Evolutionary conservation across 2,113 vertebrate genomes (phyloP).

Genomic region (Elachura formosa): DNA sequence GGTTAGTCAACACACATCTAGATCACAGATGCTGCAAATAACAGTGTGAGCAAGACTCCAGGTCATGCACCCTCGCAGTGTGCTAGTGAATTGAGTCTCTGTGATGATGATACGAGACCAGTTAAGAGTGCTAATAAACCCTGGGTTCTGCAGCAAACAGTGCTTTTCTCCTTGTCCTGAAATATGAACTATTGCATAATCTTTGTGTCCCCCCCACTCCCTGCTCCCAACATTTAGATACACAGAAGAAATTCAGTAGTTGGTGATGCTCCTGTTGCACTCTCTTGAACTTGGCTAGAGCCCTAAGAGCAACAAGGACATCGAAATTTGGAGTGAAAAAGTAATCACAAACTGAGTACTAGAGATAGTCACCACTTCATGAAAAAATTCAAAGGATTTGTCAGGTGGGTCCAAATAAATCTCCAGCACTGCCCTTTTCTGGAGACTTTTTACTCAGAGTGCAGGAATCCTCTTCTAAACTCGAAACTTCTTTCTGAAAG

Average conservation of each 20-base stretch:
- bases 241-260: not conserved
- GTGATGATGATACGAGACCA: not conserved
- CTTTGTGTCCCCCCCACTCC: not conserved
- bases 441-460: not conserved
- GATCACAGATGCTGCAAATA: not conserved
- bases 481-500: not conserved
- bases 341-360: not conserved
- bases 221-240: rapidly evolving
- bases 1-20: not conserved
- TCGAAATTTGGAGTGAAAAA: not conserved
- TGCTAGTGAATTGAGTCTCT: not conserved
- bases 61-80: not conserved
- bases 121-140: not conserved
- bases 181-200: not conserved
- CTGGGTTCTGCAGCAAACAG: not conserved
- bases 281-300: not conserved
- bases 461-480: not conserved
- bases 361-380: not conserved
- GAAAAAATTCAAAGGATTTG: not conserved
- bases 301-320: not conserved
- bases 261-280: not conserved
- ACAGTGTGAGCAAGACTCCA: not conserved
- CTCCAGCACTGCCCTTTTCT: not conserved
- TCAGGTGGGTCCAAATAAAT: not conserved
- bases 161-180: not conserved